Base-by-base conservation (phyloP, 2,888 invertebrate genomes). In the Lymantria dispar region DNA sequence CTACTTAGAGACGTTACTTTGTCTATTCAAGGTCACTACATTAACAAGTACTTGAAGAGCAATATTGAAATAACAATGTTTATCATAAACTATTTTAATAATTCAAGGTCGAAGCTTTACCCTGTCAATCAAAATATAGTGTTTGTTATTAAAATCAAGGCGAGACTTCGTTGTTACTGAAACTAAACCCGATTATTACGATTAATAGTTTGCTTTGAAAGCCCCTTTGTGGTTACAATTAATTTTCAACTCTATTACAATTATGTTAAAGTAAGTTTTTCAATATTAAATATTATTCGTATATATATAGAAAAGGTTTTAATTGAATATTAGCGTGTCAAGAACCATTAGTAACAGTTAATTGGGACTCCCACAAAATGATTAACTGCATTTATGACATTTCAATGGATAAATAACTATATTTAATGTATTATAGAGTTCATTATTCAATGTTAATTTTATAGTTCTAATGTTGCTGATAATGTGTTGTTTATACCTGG, bases 271-370 rank as follows among this genome's bases (percentile, higher is more conserved):
- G 68, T 56, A 31, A 52, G 43, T 45, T 54, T 61, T 66, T 48
- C 41, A 38, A 42, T 58, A 43, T 43, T 46, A 45, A 44, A 9
- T 46, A 48, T 22, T 47, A 49, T 49, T 48, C 48, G 50, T 58
- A 48, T 48, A 45, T n/a, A 49, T 57, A 51, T n/a, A 53, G 53
- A 54, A 66, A 62, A 62, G 53, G 50, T 62, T 76, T 67, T 74
- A 80, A 80, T 80, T 79, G 80, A 76, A 76, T 73, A 64, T 73
- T 80, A 56, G 77, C 80, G 78, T 80, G 80, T 70, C 64, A 52
- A 52, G 66, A 60, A 70, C 73, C 78, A 78, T 79, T 80, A 74
- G 69, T 68, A 64, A 68, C 67, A 68, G 62, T 65, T 68, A 65
- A 67, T 68, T 68, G 68, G 56, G 40, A 48, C 39, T 50, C 53